Base-by-base conservation (phyloP, 2,113 vertebrate species). In the Mobula birostris region DNA sequence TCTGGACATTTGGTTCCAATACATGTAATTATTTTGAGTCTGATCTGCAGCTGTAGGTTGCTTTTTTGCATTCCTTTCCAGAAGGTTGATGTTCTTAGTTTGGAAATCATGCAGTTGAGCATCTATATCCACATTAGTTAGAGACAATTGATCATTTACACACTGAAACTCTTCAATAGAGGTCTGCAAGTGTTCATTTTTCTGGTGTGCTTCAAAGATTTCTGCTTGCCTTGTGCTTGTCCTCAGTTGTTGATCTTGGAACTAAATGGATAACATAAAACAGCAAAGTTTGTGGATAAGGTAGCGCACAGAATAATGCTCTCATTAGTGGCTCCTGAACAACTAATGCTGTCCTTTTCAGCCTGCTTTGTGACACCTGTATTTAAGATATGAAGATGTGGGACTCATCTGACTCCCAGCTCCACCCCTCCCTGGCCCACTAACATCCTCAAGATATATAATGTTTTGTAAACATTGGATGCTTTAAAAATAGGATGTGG, bases 181-280 rank as follows among this genome's bases (percentile, higher is more conserved):
- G 24, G 68, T 76, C 70, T 93, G 91, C 21, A 93, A 93, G 24
- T 74, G 68, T 56, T 93, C 91, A 74, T 76, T 93, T 56, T 74
- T 76, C 24, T 11, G 40, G 36, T 93, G 48, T 14, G 24, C 68
- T 93, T 74, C 68, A 9, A 21, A 48, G 74, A 93, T 76, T 56
- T 76, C 91, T 74, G 68, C 32, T 56, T 93, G 68, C 68, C 48
- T 76, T 29, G 40, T 24, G 70, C 5, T 74, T 40, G 40, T 93
- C 91, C 61, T 93, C 91, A 48, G 17, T 15, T 70, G 66, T 70
- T 93, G 91, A 56, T 56, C 70, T 76, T 74, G 68, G 70, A 93
- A 70, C 91, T 93, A 56, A 29, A 93, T 48, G 40, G 27, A 74
- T 27, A 72, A 92, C 24, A 70, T 48, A 88, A 63, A 88, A 88